phyloP scores from a whole-genome alignment of 2,113 vertebrate species.

The Sclerurus mexicanus region DNA sequence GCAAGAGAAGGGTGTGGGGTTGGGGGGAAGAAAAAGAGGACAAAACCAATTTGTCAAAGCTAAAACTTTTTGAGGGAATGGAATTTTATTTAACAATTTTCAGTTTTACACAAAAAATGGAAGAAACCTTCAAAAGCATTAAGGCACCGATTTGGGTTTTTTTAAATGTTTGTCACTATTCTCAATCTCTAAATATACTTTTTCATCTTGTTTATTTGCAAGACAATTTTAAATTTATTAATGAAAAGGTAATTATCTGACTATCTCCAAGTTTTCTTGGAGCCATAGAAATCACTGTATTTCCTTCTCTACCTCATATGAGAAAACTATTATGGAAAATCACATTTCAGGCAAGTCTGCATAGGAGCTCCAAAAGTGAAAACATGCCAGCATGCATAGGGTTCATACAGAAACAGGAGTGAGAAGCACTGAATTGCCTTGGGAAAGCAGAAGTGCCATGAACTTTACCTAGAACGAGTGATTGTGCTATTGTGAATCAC shows the following conservation, averaged over 20 bases:
- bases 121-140: background rate
- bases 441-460: slow-evolving; percentile 19
- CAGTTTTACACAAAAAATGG: background rate
- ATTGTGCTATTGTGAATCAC: slow-evolving; percentile 6
- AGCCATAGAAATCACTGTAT: background rate
- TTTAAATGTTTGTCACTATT: background rate
- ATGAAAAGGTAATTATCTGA: background rate
- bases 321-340: background rate
- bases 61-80: background rate
- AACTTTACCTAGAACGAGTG: background rate
- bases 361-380: background rate
- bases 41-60: background rate
- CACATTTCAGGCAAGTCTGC: background rate
- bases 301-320: background rate
- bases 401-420: background rate
- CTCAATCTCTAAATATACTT: background rate
- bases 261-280: background rate
- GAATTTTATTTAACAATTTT: background rate
- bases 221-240: background rate
- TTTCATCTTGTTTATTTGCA: background rate
- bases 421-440: background rate
- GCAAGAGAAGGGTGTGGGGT: background rate
- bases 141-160: background rate
- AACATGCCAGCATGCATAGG: background rate
- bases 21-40: background rate